A percentile compares a stretch with the other conserved stretches of the same genome.
These are phyloP conservation scores for Gopherus flavomarginatus DNA, from an alignment of 2,113 vertebrate species.

Conservation along the genomic window DNA sequence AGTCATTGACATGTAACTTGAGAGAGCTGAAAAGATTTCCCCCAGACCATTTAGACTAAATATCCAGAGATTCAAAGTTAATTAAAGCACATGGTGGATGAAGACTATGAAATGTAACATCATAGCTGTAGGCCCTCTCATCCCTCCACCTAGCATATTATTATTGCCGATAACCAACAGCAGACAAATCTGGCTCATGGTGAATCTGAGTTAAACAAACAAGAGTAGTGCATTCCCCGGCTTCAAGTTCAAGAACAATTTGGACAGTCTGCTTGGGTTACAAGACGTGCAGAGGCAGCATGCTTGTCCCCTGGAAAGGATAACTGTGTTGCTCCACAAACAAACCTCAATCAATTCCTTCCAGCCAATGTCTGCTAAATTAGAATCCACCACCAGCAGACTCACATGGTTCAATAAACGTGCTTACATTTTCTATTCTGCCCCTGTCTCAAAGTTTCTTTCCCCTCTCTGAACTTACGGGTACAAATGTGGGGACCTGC, in stretches of 20 bases:
- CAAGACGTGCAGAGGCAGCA: background rate
- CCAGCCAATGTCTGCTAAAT: background rate
- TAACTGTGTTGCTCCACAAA: background rate
- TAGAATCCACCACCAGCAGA: background rate
- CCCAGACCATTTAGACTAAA: background rate
- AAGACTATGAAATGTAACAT: background rate
- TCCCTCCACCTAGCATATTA: fast-evolving
- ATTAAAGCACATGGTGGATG: fast-evolving
- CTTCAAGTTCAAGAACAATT: background rate
- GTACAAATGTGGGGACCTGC: too few species aligned
- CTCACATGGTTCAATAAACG: fast-evolving
- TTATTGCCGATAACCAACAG: background rate
- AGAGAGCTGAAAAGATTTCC: background rate
- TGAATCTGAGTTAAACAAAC: background rate
- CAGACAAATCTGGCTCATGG: background rate
- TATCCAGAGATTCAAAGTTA: background rate
- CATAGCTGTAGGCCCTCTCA: background rate
- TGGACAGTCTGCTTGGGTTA: fast-evolving
- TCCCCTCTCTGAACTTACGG: too few species aligned
- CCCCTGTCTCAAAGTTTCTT: background rate
- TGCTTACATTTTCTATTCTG: background rate
- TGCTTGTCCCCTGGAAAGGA: background rate
- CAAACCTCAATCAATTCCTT: background rate
- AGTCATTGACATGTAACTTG: background rate
- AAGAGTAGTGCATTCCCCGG: fast-evolving